Evolutionary conservation across 2,888 invertebrate species (phyloP), one percentile per base, ranked within the genome.

Genomic region (Steinernema scapterisci): DNA sequence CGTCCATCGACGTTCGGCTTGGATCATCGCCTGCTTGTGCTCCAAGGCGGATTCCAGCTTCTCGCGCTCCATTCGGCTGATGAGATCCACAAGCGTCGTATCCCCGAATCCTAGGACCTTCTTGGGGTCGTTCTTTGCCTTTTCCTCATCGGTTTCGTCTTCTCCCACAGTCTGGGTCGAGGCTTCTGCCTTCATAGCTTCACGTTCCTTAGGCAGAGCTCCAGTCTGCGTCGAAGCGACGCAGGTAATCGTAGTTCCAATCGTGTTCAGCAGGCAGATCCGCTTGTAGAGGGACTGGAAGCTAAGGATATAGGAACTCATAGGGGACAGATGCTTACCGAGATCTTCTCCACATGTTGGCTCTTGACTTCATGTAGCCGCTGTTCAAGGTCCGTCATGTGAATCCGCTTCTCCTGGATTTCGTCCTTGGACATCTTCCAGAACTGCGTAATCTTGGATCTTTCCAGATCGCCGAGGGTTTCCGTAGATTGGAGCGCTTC

Each of bases 371-470:
- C 25, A 16, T 63, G 63, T 1, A 31, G 16, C 27, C 63, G 27
- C 31, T 63, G 63, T 25, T 63, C 63, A 2, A 63, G 31, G 9
- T 31, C 25, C 7, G 63, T 13, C 31, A 63, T 11, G 11, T 25
- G 27, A 1, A 11, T 31, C 7, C 31, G 27, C 19, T 63, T 63
- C 27, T 63, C 63, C 1, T 31, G 16, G 31, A 63, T 27, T 25
- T 63, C 63, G 16, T 31, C 63, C 31, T 63, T 63, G 7, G 63
- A 16, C 11, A 63, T 63, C 31, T 25, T 16, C 63, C 63, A 63
- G 16, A 63, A 63, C 31, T 63, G 63, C 3, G 21, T 2, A 21
- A 63, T 16, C 25, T 25, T 25, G 1, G 63, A 63, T 5, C 63
- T 9, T 27, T 63, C 63, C 1, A 63, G 38, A 16, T 31, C 31